phyloP scores from a whole-genome alignment of 2,797 vertebrate species.

The Kryptolebias ocellatus region DNA sequence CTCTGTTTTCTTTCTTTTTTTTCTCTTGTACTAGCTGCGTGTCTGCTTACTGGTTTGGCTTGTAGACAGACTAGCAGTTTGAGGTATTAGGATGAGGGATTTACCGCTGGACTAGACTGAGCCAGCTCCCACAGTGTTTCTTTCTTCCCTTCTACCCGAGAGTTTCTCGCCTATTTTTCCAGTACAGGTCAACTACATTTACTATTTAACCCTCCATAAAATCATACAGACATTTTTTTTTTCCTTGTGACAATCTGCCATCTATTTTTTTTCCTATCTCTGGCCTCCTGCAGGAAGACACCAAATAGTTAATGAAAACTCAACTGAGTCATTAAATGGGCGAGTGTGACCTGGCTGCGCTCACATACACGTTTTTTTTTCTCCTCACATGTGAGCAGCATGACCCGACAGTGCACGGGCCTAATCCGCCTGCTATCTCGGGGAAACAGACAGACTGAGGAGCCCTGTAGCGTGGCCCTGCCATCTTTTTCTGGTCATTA shows the following conservation, averaged over 20 bases:
- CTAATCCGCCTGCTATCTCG: slow-evolving; percentile 70
- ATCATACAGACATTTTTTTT: neutral
- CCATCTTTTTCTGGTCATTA: slow-evolving; percentile 75
- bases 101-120: slow-evolving; percentile 59
- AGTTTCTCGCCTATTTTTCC: slow-evolving; percentile 33
- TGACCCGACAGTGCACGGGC: slow-evolving; percentile 56
- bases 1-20: neutral
- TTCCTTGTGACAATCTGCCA: slow-evolving; percentile 14
- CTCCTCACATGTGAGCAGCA: slow-evolving; percentile 46
- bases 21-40: slow-evolving; percentile 27
- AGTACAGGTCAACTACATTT: slow-evolving; percentile 30
- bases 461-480: slow-evolving; percentile 60
- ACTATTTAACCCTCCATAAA: slow-evolving; percentile 22
- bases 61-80: slow-evolving; percentile 51
- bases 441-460: slow-evolving; percentile 61
- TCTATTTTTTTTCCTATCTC: slow-evolving; percentile 10
- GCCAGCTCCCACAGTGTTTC: slow-evolving; percentile 37
- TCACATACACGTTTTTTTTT: slow-evolving; percentile 35
- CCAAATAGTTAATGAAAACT: slow-evolving; percentile 49
- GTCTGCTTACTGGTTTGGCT: slow-evolving; percentile 51
- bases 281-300: slow-evolving; percentile 33
- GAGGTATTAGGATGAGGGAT: slow-evolving; percentile 56
- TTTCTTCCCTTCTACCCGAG: slow-evolving; percentile 25
- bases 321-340: slow-evolving; percentile 50
- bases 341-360: slow-evolving; percentile 35